Evolutionary conservation across 2,888 invertebrate species (phyloP).

Genomic region (Machimus atricapillus): DNA sequence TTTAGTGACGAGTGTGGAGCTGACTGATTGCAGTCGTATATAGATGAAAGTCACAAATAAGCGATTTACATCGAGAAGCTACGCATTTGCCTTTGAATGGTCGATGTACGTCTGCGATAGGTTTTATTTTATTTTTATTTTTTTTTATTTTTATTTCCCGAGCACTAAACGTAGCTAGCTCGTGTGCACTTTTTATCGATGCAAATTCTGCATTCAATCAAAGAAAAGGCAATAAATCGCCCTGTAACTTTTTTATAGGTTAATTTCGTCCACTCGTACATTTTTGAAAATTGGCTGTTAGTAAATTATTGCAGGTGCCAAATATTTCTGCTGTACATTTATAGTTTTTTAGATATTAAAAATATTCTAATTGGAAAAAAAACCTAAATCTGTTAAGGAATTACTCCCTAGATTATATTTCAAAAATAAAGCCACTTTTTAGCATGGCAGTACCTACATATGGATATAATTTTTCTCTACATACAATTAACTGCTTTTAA

Average conservation of each 20-base stretch:
- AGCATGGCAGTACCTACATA: too few relatives aligned
- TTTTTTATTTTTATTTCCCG: too few relatives aligned
- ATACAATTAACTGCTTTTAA: too few relatives aligned
- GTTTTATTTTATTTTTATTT: background rate
- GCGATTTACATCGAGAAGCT: background rate
- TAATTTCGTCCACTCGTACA: background rate
- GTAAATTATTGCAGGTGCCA: too few relatives aligned
- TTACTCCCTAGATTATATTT: too few relatives aligned
- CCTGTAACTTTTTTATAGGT: background rate
- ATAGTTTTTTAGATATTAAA: too few relatives aligned
- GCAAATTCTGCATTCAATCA: background rate
- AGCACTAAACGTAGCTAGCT: background rate
- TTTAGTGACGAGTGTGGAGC: background rate
- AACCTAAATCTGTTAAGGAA: too few relatives aligned
- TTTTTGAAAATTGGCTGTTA: too few relatives aligned
- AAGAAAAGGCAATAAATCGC: background rate
- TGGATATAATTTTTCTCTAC: too few relatives aligned
- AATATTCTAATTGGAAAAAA: too few relatives aligned
- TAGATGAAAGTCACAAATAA: background rate
- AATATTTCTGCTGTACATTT: too few relatives aligned
- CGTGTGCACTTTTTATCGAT: background rate
- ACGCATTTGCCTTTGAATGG: conserved; percentile 17
- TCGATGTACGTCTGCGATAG: background rate
- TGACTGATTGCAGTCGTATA: background rate
- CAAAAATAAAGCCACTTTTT: too few relatives aligned